Percentiles rank a stretch among this genome's conserved stretches.
phyloP scores from a whole-genome alignment of 2,888 invertebrate genomes.

The Nomada lathburiana region DNA sequence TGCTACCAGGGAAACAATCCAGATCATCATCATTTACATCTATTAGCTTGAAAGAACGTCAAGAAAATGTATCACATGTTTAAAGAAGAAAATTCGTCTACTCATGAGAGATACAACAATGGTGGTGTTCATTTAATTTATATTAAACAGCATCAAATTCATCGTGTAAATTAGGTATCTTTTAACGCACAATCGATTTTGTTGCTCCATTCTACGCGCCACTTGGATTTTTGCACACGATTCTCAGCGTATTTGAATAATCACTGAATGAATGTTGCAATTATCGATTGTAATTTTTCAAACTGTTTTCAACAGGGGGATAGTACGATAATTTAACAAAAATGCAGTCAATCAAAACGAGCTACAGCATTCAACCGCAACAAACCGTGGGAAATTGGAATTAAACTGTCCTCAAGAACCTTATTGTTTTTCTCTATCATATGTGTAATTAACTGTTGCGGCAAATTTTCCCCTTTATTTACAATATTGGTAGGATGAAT shows the following conservation, averaged over 20 bases:
- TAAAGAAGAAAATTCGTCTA: constrained; percentile 35
- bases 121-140: constrained; percentile 45
- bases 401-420: background rate
- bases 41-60: constrained; percentile 33
- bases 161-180: constrained; percentile 26
- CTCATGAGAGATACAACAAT: constrained; percentile 10
- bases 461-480: constrained; percentile 47
- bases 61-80: constrained; percentile 64
- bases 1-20: constrained; percentile 63
- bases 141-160: constrained; percentile 35
- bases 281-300: constrained; percentile 62
- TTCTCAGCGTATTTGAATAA: background rate
- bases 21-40: constrained; percentile 72
- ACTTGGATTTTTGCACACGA: constrained; percentile 18
- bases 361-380: constrained; percentile 23
- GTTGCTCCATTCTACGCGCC: constrained; percentile 46
- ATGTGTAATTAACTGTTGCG: constrained; percentile 30
- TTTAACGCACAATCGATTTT: constrained; percentile 32
- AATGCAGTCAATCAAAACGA: constrained; percentile 35
- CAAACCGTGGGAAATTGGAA: background rate
- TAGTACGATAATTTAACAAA: constrained; percentile 46
- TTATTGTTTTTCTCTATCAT: constrained; percentile 28
- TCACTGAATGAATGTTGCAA: constrained; percentile 44
- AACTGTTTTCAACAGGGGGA: constrained; percentile 49
- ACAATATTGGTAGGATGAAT: constrained; percentile 41